Evolutionary conservation across 2,888 invertebrate species (phyloP).

Genomic region (Campoletis raptor): DNA sequence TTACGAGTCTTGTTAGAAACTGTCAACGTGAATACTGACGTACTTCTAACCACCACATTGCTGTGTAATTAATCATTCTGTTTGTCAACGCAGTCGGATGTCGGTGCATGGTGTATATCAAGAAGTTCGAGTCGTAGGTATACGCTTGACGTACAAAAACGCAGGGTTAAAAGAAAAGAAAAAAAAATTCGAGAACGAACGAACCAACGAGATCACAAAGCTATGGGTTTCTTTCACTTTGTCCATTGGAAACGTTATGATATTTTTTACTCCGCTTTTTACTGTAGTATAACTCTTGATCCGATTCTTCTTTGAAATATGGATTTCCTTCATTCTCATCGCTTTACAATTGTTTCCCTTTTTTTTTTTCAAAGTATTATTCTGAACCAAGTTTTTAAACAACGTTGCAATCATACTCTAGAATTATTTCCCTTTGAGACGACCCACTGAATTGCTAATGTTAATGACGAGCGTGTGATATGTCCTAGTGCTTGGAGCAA

Average conservation of each 20-base stretch:
- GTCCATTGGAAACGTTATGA: not conserved
- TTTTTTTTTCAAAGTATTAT: not conserved
- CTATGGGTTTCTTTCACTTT: not conserved
- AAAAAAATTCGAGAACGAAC: not conserved
- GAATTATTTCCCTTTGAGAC: conserved; percentile 14
- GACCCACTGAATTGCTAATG: not conserved
- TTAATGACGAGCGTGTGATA: conserved; percentile 5
- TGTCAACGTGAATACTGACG: not conserved
- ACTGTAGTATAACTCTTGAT: not conserved
- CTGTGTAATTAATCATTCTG: conserved; percentile 51
- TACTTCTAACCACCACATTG: not conserved
- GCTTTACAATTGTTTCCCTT: not conserved
- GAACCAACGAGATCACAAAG: not conserved
- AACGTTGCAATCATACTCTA: not conserved
- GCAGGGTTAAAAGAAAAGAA: not conserved
- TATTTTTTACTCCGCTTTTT: not conserved
- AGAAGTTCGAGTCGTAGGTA: not conserved
- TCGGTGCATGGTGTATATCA: not conserved
- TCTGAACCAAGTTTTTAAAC: not conserved
- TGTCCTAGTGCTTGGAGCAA: not conserved
- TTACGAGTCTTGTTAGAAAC: conserved; percentile 9
- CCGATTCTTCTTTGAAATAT: not conserved
- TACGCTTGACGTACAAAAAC: not conserved
- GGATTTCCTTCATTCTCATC: not conserved
- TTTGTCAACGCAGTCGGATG: conserved; percentile 26